Conservation (phyloP, 2,888 invertebrate species). For the Dendrolimus houi region DNA sequence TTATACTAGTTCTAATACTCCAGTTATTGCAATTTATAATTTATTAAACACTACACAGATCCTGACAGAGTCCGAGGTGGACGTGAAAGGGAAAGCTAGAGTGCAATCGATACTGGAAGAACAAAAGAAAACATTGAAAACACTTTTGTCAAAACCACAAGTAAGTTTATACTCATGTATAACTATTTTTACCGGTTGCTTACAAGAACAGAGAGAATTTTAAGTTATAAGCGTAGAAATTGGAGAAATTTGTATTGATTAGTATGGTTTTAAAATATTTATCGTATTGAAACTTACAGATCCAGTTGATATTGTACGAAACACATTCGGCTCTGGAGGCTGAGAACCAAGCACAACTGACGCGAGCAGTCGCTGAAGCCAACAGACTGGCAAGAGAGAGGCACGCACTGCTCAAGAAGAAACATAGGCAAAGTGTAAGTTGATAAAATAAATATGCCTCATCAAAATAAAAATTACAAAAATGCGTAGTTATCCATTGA, state of each 20-base stretch:
- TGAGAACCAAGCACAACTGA: constrained; percentile 85
- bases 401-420: constrained; percentile 71
- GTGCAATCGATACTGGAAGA: constrained; percentile 83
- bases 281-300: constrained; percentile 44
- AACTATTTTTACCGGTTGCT: no score
- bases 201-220: no score
- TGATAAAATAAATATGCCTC: neutral
- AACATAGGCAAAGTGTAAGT: constrained; percentile 36
- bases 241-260: no score
- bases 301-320: constrained; percentile 88
- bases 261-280: no score
- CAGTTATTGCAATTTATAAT: neutral
- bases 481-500: no score
- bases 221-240: no score
- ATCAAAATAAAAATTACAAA: no score
- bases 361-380: constrained; percentile 80
- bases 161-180: constrained; percentile 32
- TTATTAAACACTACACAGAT: constrained; percentile 33
- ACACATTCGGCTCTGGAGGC: constrained; percentile 86
- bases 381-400: constrained; percentile 83
- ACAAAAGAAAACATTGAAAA: constrained; percentile 83
- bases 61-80: constrained; percentile 81
- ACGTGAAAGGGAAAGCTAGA: constrained; percentile 75
- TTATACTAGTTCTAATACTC: no score
- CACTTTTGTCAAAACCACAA: constrained; percentile 87